Conservation (phyloP, 2,113 vertebrate genomes). For the Sylvia atricapilla region DNA sequence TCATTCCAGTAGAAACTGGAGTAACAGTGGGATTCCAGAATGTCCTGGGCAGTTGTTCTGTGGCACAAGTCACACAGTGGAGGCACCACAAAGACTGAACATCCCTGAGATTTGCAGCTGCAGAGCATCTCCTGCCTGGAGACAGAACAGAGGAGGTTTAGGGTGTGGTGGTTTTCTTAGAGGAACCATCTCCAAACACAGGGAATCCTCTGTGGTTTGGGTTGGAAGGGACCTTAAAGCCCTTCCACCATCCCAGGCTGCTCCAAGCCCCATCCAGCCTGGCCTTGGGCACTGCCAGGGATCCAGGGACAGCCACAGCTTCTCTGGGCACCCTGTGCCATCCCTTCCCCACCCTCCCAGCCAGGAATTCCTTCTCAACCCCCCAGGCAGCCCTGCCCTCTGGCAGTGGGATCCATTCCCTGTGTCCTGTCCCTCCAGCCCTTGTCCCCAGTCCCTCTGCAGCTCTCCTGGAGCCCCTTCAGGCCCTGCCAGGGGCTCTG, state of each 20-base stretch:
- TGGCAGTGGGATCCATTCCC: neutral
- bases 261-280: accelerated
- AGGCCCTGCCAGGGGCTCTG: accelerated
- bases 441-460: neutral
- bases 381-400: neutral
- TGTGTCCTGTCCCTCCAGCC: accelerated
- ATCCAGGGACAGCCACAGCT: neutral
- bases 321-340: neutral
- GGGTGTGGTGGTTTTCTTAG: neutral
- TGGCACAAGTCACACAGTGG: neutral
- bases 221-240: neutral
- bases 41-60: neutral
- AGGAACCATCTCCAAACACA: accelerated
- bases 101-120: neutral
- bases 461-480: neutral
- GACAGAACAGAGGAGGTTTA: neutral
- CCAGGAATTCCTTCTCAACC: accelerated
- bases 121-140: neutral
- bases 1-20: neutral
- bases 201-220: neutral
- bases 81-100: neutral
- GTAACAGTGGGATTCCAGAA: neutral
- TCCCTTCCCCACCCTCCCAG: neutral
- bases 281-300: accelerated
- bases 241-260: accelerated